Conservation (phyloP, 2,888 invertebrate genomes). For the Cremastinae sp. region DNA sequence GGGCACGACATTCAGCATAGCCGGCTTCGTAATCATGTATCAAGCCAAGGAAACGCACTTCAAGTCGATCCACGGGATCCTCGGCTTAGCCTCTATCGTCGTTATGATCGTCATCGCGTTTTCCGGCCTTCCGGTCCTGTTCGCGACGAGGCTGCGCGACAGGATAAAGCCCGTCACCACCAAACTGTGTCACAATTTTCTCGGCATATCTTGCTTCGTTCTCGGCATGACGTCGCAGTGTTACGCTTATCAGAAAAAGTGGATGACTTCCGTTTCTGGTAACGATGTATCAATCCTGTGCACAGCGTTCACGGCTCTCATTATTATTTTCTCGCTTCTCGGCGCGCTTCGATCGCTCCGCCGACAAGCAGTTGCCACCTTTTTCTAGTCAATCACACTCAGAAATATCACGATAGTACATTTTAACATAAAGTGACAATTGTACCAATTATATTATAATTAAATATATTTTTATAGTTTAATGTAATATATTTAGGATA, state of each 20-base stretch:
- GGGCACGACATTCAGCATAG: conserved; percentile 81
- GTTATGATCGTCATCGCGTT: conserved; percentile 81
- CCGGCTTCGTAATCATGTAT: conserved; percentile 81
- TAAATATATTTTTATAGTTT: too few relatives aligned
- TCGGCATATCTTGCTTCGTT: conserved; percentile 81
- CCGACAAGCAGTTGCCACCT: conserved; percentile 48
- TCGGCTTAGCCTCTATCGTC: conserved; percentile 81
- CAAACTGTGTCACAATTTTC: conserved; percentile 82
- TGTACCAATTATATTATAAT: too few relatives aligned
- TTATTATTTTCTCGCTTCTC: conserved; percentile 67
- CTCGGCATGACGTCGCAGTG: conserved; percentile 81
- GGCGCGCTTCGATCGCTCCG: conserved; percentile 66
- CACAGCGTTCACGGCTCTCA: conserved; percentile 61
- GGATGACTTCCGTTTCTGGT: conserved; percentile 53
- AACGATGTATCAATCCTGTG: conserved; percentile 48
- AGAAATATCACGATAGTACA: too few relatives aligned
- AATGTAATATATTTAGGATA: too few relatives aligned
- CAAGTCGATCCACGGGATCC: conserved; percentile 68
- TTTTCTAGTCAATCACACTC: conserved; percentile 22
- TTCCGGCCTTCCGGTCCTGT: conserved; percentile 82
- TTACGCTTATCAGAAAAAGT: conserved; percentile 68
- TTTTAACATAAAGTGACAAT: too few relatives aligned
- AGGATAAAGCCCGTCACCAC: conserved; percentile 81
- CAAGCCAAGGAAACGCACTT: conserved; percentile 73
- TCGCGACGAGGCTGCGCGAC: conserved; percentile 82